Evolutionary conservation across 2,888 invertebrate genomes (phyloP), one percentile per base, ranked within the genome.

Genomic region (Crematogaster levior): DNA sequence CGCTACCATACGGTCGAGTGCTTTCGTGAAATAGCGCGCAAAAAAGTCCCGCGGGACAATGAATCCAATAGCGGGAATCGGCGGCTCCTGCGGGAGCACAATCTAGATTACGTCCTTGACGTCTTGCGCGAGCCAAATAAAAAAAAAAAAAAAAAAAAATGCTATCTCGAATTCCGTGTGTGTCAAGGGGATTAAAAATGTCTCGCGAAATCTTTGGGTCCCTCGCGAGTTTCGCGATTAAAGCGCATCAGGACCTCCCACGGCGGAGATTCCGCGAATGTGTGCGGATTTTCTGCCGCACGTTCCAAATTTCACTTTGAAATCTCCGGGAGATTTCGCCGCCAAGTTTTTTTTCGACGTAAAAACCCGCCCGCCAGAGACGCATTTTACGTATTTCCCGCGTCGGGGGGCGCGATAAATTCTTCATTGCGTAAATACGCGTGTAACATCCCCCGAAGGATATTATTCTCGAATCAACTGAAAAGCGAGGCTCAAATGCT

Each of bases 401-500:
- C 34, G 34, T 34, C 34, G 34, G 6, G 34, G 6, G 34, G 34
- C 34, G 34, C 34, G 10, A 63, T 75, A 48, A 65, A 63, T 63
- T 51, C n/a, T 51, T 37, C 48, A 51, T 37, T 63, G 15, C 24
- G 73, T 4, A n/a, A 77, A 77, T 9, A 30, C 21, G 66, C 56
- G 48, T 66, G 51, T 48, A 66, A 66, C 56, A 66, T 24, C 7
- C 34, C 10, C 24, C 2, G 18, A 34, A 7, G 65, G 40, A 77
- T 68, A 30, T 68, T 30, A 77, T 56, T 77, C 66, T 43, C 7
- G 46, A 66, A 30, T 43, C 66, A 56, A 56, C 40, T 56, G 77
- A 66, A 66, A 56, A 43, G 77, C 77, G 77, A 56, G 68, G 46
- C 66, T 68, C 56, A 24, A 37, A 77, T 77, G 77, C 77, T 77